Conservation (phyloP, 2,113 vertebrate genomes). For the Psittacula cyanocephala region DNA sequence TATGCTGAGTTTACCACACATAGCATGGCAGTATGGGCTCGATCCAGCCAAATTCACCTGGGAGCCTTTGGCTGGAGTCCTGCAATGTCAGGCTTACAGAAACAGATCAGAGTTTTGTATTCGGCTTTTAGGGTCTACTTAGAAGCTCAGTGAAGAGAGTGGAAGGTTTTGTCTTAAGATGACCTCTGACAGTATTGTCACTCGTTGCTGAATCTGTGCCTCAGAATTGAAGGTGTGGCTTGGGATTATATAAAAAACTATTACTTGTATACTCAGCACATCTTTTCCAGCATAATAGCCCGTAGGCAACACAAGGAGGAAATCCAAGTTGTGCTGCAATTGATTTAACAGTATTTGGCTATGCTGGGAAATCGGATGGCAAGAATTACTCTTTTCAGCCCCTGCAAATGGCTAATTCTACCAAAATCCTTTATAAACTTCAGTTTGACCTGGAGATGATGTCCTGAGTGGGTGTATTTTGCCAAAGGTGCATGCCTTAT, state of each 20-base stretch:
- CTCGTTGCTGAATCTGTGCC: background rate
- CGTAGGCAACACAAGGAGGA: background rate
- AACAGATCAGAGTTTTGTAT: background rate
- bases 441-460: background rate
- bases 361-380: background rate
- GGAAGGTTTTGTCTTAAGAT: background rate
- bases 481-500: background rate
- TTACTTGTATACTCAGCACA: background rate
- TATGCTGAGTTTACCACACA: fast-evolving
- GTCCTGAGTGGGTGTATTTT: background rate
- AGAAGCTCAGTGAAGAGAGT: background rate
- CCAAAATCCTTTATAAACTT: background rate
- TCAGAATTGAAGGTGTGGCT: background rate
- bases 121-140: background rate
- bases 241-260: background rate
- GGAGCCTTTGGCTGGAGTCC: background rate
- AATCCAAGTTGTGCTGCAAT: background rate
- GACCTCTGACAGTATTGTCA: background rate
- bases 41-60: background rate
- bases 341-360: background rate
- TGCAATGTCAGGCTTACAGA: background rate
- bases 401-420: background rate
- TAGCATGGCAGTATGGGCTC: background rate
- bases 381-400: background rate
- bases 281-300: background rate